Conservation (phyloP, 2,888 invertebrate species). For the Crocallis elinguaria region DNA sequence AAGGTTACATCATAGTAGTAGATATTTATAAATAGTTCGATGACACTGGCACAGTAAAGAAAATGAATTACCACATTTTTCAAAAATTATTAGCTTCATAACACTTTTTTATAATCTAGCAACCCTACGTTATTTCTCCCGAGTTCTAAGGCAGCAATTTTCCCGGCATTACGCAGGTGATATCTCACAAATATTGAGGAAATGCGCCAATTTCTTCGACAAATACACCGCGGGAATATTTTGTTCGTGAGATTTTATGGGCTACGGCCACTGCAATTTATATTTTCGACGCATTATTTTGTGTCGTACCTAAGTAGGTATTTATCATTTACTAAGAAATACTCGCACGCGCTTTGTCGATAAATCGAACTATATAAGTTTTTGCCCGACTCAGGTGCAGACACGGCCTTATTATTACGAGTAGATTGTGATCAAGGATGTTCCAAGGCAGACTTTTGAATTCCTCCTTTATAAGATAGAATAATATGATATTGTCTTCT, state of each 20-base stretch:
- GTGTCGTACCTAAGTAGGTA: conserved; percentile 16
- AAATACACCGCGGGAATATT: conserved; percentile 15
- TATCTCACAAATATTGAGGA: conserved; percentile 35
- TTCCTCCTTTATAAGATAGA: too few species aligned
- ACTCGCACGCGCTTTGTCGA: too few species aligned
- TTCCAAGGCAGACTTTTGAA: too few species aligned
- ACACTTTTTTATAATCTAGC: not conserved
- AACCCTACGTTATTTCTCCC: conserved; percentile 19
- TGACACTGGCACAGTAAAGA: too few species aligned
- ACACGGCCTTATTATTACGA: too few species aligned
- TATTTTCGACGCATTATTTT: conserved; percentile 4
- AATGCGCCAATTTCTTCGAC: conserved; percentile 26
- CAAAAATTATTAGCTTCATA: not conserved
- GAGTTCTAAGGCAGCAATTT: conserved; percentile 31
- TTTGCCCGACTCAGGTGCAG: too few species aligned
- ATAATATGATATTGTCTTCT: too few species aligned
- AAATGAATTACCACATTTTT: too few species aligned
- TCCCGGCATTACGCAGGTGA: conserved; percentile 42
- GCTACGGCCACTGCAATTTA: conserved; percentile 5
- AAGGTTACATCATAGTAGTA: too few species aligned
- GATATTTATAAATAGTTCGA: too few species aligned
- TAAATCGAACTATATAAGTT: too few species aligned
- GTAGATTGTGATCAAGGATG: too few species aligned
- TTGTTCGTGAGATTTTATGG: conserved; percentile 7
- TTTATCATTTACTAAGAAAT: not conserved